Base-by-base conservation (phyloP, 2,797 vertebrate genomes). In the Pagetopsis macropterus region DNA sequence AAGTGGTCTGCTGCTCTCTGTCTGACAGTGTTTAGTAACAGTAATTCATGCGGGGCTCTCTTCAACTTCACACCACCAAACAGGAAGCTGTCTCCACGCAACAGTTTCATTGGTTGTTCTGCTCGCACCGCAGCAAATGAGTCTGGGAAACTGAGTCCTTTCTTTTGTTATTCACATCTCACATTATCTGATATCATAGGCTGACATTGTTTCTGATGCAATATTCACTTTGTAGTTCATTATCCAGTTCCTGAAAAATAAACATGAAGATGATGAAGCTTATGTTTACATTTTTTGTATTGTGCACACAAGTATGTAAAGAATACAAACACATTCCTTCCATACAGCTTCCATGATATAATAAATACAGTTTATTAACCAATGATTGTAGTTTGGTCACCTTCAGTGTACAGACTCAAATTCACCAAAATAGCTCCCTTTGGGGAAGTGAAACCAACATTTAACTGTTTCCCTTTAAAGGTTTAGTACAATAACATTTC, bases 51-150 rank as follows among this genome's bases (percentile, higher is more conserved):
- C 48, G 2, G 67, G 62, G 10, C 17, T 56, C 78, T 85, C 74
- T 76, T 91, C 83, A 87, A 79, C 83, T 81, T 88, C 69, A 86
- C 83, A 88, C 80, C 83, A 87, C 67, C 17, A 88, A 91, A 90
- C 70, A 92, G 91, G 91, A 92, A 91, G 90, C 40, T 62, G 79
- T 90, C 78, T 87, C 82, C 82, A 85, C 87, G 78, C 44, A 70
- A 52, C 72, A 59, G 71, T 91, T 86, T 91, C 86, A 94, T 93
- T 94, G 93, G 93, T 84, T 78, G 78, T 1, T 56, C 72, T 71
- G 63, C 37, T 70, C 21, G 31, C 69, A 79, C 70, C 14, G 72
- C 84, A 79, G 85, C 86, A 77, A 88, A 85, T 78, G 72, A 81
- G 69, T 76, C 79, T 91, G 91, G 90, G 90, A 92, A 84, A 87